Percentiles rank a stretch among this genome's conserved stretches.
Evolutionary conservation across 2,888 invertebrate genomes (phyloP).

Genomic region (Periphyllus acericola): DNA sequence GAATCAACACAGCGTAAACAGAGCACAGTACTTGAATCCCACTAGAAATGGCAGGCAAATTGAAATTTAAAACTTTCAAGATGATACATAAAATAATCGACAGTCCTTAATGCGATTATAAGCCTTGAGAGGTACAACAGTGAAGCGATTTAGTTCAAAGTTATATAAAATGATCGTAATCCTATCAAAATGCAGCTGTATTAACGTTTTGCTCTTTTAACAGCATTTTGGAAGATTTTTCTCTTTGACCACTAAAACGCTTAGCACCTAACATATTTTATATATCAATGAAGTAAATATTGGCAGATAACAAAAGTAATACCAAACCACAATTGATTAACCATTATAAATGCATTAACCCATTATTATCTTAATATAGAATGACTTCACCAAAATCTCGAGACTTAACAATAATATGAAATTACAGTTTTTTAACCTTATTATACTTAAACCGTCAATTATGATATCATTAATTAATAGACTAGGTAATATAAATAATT

Average conservation of each 20-base stretch:
- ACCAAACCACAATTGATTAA: neutral
- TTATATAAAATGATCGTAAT: constrained; percentile 38
- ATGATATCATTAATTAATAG: no score
- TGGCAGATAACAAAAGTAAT: neutral
- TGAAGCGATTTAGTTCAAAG: constrained; percentile 23
- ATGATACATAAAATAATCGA: constrained; percentile 32
- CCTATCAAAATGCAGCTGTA: constrained; percentile 9
- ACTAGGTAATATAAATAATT: no score
- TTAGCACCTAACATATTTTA: neutral
- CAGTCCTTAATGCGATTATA: constrained; percentile 33
- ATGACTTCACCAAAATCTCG: neutral
- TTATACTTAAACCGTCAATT: no score
- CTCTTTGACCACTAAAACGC: neutral
- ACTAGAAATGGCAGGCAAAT: neutral
- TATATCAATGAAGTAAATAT: constrained; percentile 3
- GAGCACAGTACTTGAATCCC: neutral
- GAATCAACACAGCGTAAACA: neutral
- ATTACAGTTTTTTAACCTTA: no score
- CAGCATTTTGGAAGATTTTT: constrained; percentile 7
- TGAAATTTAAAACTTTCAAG: constrained; percentile 3
- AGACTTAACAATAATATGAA: no score
- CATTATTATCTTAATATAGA: neutral
- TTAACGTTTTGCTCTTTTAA: constrained; percentile 12
- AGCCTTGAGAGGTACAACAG: neutral
- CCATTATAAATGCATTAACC: neutral